Evolutionary conservation across 2,113 vertebrate species (phyloP).

Genomic region (Eulacestoma nigropectus): DNA sequence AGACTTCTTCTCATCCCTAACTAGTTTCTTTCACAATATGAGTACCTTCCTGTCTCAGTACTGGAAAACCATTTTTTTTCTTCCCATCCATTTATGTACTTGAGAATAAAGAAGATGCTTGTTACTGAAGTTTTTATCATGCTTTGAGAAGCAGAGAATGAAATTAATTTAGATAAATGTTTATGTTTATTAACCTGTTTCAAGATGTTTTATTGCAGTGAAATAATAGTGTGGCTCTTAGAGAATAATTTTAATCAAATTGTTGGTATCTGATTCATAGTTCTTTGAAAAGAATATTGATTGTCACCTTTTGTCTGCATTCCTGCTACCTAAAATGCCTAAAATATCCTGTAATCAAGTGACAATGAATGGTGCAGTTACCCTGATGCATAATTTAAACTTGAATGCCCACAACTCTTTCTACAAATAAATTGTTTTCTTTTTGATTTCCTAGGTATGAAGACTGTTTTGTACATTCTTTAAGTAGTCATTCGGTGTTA

Average conservation of each 20-base stretch:
- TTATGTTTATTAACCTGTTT: background rate
- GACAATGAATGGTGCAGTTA: background rate
- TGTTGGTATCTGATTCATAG: background rate
- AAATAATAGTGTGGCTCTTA: background rate
- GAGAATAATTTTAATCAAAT: conserved; percentile 8
- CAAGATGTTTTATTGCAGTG: background rate
- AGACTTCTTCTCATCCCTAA: background rate
- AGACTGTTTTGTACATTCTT: background rate
- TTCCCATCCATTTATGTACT: background rate
- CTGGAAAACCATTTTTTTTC: background rate
- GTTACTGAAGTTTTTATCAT: background rate
- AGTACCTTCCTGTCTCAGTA: background rate
- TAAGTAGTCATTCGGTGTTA: background rate
- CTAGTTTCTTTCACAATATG: background rate
- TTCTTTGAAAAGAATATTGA: background rate
- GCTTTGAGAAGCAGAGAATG: background rate
- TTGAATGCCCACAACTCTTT: background rate
- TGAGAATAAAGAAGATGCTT: background rate
- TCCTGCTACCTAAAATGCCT: background rate
- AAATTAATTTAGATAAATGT: background rate
- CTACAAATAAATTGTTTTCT: background rate
- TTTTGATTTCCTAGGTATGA: background rate
- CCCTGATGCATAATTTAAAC: background rate
- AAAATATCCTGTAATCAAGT: background rate
- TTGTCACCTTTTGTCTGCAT: background rate